Percentiles rank a stretch among this genome's conserved stretches.
Evolutionary conservation across 2,888 invertebrate species (phyloP).

Genomic region (Cynaeus angustus): DNA sequence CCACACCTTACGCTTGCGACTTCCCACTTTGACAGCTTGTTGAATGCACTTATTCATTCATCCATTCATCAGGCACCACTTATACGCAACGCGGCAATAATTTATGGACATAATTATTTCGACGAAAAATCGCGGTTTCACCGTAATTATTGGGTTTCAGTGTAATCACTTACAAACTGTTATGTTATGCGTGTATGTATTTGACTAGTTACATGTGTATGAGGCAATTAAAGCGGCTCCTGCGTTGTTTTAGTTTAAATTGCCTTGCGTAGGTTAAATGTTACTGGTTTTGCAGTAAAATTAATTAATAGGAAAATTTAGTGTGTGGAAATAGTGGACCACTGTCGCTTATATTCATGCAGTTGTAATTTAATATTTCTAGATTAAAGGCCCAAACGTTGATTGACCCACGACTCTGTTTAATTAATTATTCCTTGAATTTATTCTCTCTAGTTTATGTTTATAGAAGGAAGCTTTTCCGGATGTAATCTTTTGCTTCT

Average conservation of each 20-base stretch:
- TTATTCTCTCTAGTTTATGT: not conserved
- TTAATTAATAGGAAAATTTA: slow-evolving; percentile 39
- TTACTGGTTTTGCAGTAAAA: slow-evolving; percentile 32
- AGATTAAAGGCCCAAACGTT: too few relatives aligned
- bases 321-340: slow-evolving; percentile 23
- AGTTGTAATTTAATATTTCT: slow-evolving; percentile 6
- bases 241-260: slow-evolving; percentile 36
- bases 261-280: slow-evolving; percentile 37
- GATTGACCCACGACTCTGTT: too few relatives aligned
- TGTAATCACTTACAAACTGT: slow-evolving; percentile 8
- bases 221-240: slow-evolving; percentile 30
- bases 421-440: too few relatives aligned
- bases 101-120: slow-evolving; percentile 27
- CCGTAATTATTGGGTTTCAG: slow-evolving; percentile 13
- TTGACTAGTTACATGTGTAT: slow-evolving; percentile 28
- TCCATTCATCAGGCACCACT: slow-evolving; percentile 38
- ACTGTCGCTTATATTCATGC: slow-evolving; percentile 15
- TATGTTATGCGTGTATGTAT: slow-evolving; percentile 15
- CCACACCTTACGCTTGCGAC: slow-evolving; percentile 45
- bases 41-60: slow-evolving; percentile 45
- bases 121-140: slow-evolving; percentile 17
- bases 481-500: not conserved
- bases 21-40: slow-evolving; percentile 46
- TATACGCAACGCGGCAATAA: slow-evolving; percentile 7
- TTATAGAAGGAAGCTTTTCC: not conserved